Conservation (phyloP, 2,113 vertebrate genomes). For the Holacanthus passer region DNA sequence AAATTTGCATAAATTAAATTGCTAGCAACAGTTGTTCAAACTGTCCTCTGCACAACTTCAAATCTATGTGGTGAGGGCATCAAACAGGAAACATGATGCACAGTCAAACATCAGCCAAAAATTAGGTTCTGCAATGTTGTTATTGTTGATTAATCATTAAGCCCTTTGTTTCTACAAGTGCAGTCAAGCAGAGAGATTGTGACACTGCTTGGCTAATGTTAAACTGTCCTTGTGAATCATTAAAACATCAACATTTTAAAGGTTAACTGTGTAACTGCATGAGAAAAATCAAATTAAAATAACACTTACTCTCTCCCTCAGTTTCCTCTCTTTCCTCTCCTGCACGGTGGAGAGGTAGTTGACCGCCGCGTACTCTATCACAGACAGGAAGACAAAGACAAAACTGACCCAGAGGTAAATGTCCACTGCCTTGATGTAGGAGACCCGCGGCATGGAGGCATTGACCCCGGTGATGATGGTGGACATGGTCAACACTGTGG, state of each 20-base stretch:
- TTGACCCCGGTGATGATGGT: slow-evolving; percentile 96
- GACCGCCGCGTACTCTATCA: slow-evolving; percentile 93
- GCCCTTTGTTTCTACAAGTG: not conserved
- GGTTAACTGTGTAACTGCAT: no score
- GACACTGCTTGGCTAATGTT: slow-evolving; percentile 3
- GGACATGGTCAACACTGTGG: slow-evolving; percentile 88
- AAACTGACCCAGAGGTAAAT: slow-evolving; percentile 99
- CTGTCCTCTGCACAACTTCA: slow-evolving; percentile 1
- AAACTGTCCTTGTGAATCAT: not conserved
- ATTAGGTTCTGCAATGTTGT: not conserved
- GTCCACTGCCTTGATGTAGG: slow-evolving; percentile 98
- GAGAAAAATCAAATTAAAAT: not conserved
- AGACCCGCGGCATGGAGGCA: slow-evolving; percentile 97
- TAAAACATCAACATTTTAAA: not conserved
- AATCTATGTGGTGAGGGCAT: not conserved
- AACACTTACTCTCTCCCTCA: slow-evolving; percentile 83
- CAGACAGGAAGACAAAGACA: slow-evolving; percentile 97
- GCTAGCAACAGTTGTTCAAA: not conserved
- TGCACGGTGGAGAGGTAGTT: slow-evolving; percentile 88
- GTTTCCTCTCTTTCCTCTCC: slow-evolving; percentile 87
- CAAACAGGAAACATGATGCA: not conserved
- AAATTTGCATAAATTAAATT: no score
- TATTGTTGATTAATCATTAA: not conserved
- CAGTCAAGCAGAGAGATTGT: not conserved
- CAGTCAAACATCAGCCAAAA: not conserved